Evolutionary conservation across 2,113 vertebrate genomes (phyloP), one percentile per base, ranked within the genome.

Genomic region (Sturnus vulgaris): DNA sequence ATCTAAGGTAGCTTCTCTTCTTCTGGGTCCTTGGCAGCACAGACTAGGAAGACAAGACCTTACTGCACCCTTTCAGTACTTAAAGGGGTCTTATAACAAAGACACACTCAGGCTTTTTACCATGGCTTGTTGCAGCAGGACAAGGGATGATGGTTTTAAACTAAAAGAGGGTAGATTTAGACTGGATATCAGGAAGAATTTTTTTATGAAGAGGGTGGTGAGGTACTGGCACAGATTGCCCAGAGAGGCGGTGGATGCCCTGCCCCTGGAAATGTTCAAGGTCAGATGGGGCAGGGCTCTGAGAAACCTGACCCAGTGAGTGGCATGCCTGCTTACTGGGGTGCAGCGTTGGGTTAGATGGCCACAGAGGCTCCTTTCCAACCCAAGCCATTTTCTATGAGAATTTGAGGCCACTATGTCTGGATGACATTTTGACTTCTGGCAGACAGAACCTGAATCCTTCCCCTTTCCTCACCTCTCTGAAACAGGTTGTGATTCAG

Each of bases 281-380:
- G 4, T 27, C 46, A 40, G 37, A 5, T 3, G 69, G 37, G 27
- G 53, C 0, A 0, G 12, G 10, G 27, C 50, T 86, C 65, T 66
- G 17, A 75, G 60, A 42, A 84, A 75, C 7, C 11, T 84, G 46
- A 28, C 39, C 19, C 39, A 12, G 19, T 20, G 17, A 17, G 22
- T 66, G 37, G 15, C 66, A 16, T 40, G 15, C 17, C 56, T 70
- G 16, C 11, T 46, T 4, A 12, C 4, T 66, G 16, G 12, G 8
- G 2, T 7, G 10, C 4, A 5, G 13, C 1, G 1, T 35, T 81
- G 19, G 24, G 37, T 27, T 31, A 57, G 37, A 8, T 61, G 16
- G 24, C 7, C 20, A 47, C 35, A 82, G 35, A 56, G 35, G 8
- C 7, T 46, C 20, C 39, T 33, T 84, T 91, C 46, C 39, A 78